These are phyloP conservation scores for Taenaris catops DNA, from an alignment of 2,888 invertebrate genomes.

Conservation along the genomic window DNA sequence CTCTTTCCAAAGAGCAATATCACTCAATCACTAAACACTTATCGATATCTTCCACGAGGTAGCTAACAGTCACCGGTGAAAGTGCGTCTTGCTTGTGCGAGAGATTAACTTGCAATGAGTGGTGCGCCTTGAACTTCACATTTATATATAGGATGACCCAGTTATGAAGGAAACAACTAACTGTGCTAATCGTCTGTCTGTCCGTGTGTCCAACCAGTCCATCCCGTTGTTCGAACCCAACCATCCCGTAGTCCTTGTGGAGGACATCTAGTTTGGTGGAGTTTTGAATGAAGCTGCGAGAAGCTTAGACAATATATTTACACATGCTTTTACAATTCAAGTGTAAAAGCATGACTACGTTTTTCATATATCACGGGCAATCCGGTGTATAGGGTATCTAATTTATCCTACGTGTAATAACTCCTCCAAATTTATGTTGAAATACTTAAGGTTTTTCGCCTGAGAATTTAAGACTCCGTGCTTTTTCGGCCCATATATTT, in stretches of 20 bases:
- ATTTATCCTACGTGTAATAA: no score
- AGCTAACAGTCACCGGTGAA: slow-evolving; percentile 61
- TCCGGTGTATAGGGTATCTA: no score
- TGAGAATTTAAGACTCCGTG: no score
- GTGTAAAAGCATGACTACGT: no score
- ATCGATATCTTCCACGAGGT: slow-evolving; percentile 50
- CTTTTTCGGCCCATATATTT: no score
- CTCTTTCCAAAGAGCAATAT: slow-evolving; percentile 43
- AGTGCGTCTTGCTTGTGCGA: slow-evolving; percentile 69
- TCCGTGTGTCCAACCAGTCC: slow-evolving; percentile 55
- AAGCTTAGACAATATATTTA: no score
- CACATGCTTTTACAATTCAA: no score
- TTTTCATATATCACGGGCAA: no score
- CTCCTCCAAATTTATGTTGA: no score
- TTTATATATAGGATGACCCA: slow-evolving; percentile 90
- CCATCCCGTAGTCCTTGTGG: slow-evolving; percentile 41
- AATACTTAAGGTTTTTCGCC: no score
- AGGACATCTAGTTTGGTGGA: slow-evolving; percentile 42
- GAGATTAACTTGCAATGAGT: slow-evolving; percentile 79
- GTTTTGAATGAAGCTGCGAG: no score
- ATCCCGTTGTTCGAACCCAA: slow-evolving; percentile 50
- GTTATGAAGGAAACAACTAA: slow-evolving; percentile 79
- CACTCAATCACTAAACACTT: slow-evolving; percentile 67
- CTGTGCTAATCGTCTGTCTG: slow-evolving; percentile 64
- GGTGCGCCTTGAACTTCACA: slow-evolving; percentile 90